A percentile compares a stretch with the other conserved stretches of the same genome.
Conservation (phyloP, 2,113 vertebrate species). For the Mustela lutreola region DNA sequence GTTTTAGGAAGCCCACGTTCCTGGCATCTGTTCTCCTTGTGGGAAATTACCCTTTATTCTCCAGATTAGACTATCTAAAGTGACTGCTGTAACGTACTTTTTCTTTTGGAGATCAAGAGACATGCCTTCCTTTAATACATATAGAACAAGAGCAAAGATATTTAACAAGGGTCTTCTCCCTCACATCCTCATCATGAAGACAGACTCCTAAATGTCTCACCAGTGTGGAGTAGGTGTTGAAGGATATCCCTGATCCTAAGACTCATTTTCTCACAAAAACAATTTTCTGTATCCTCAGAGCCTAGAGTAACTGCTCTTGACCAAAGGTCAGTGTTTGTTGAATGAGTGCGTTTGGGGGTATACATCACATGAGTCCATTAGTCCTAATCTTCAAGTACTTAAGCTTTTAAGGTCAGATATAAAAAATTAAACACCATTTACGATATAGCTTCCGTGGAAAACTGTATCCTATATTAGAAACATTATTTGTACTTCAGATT, state of each 20-base stretch:
- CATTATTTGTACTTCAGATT: background rate
- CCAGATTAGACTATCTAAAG: background rate
- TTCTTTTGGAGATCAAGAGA: background rate
- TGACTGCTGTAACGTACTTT: background rate
- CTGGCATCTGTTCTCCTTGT: background rate
- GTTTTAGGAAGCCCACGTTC: background rate
- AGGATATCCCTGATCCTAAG: background rate
- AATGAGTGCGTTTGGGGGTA: background rate
- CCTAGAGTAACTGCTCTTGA: background rate
- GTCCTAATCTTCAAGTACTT: background rate
- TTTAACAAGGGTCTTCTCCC: background rate
- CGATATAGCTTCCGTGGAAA: background rate
- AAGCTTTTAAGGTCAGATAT: background rate
- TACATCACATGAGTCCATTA: background rate
- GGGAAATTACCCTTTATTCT: background rate
- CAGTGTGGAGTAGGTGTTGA: background rate
- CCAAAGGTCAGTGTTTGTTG: background rate
- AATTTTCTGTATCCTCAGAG: background rate
- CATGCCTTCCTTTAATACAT: background rate
- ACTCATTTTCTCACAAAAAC: background rate
- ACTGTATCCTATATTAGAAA: background rate
- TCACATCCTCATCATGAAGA: background rate
- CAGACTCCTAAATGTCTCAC: background rate
- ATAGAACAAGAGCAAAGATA: background rate
- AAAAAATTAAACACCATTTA: background rate